A percentile compares a stretch with the other conserved stretches of the same genome.
phyloP scores from a whole-genome alignment of 1,140 invertebrate genomes.

The Dendroctonus ponderosae region DNA sequence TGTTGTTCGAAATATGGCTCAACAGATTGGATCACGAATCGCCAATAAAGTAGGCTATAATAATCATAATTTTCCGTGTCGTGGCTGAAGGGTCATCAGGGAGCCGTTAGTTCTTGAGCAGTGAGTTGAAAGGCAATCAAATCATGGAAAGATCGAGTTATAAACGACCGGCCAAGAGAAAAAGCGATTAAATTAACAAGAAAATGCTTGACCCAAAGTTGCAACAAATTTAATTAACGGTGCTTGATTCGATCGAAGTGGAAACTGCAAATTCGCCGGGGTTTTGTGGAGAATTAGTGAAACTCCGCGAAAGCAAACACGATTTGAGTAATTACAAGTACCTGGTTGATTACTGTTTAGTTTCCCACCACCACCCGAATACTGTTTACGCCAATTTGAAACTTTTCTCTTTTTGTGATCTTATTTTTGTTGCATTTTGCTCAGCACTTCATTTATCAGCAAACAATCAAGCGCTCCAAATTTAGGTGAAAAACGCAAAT shows the following conservation, averaged over 20 bases:
- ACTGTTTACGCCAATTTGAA: background rate
- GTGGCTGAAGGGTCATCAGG: too few relatives aligned
- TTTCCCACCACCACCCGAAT: background rate
- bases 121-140: too few relatives aligned
- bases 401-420: background rate
- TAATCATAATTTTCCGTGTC: background rate
- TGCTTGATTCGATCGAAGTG: background rate
- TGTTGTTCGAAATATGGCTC: too few relatives aligned
- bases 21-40: too few relatives aligned
- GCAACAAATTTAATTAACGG: constrained; percentile 8
- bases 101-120: too few relatives aligned
- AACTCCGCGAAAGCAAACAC: background rate
- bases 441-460: background rate
- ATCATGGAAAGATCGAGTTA: too few relatives aligned
- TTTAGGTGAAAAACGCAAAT: constrained; percentile 1
- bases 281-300: constrained; percentile 3
- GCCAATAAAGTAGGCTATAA: background rate
- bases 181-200: constrained; percentile 2
- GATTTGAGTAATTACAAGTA: background rate
- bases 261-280: background rate
- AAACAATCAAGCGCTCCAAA: background rate
- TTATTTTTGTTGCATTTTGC: background rate
- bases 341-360: background rate
- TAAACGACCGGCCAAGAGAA: background rate
- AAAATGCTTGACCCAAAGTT: background rate